Evolutionary conservation across 2,797 vertebrate species (phyloP).

Genomic region (Cossypha caffra): DNA sequence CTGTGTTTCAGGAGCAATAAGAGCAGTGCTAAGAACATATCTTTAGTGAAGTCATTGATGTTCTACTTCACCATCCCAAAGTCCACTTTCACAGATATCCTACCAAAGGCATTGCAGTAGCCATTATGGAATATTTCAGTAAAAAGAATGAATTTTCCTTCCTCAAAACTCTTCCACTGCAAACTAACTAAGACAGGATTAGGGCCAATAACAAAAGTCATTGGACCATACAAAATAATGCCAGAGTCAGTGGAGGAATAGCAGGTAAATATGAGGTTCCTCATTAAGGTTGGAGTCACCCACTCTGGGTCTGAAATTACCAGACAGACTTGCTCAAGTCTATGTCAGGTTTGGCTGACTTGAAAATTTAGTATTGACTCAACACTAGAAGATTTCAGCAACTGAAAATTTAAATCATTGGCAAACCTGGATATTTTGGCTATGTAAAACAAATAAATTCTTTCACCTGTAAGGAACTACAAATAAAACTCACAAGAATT

Average conservation of each 20-base stretch:
- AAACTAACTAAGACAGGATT: background rate
- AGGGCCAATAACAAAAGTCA: background rate
- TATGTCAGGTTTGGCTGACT: background rate
- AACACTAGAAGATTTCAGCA: background rate
- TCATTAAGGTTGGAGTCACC: background rate
- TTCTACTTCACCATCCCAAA: background rate
- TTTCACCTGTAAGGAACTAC: background rate
- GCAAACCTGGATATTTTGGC: background rate
- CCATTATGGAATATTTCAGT: background rate
- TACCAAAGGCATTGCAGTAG: background rate
- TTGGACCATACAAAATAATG: fast-evolving
- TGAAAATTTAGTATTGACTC: background rate
- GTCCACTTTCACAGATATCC: background rate
- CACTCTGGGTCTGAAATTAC: background rate
- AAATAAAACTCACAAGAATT: background rate
- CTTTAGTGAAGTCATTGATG: background rate
- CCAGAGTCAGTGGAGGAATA: background rate
- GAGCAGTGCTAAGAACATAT: background rate
- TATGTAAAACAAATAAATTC: background rate
- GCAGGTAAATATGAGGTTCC: background rate
- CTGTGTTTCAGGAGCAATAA: background rate
- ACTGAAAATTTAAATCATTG: background rate
- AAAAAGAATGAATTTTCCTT: background rate
- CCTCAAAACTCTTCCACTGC: background rate
- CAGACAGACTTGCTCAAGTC: background rate